Base-by-base conservation (phyloP, 2,888 invertebrate species). In the Andrena chrysosceles region DNA sequence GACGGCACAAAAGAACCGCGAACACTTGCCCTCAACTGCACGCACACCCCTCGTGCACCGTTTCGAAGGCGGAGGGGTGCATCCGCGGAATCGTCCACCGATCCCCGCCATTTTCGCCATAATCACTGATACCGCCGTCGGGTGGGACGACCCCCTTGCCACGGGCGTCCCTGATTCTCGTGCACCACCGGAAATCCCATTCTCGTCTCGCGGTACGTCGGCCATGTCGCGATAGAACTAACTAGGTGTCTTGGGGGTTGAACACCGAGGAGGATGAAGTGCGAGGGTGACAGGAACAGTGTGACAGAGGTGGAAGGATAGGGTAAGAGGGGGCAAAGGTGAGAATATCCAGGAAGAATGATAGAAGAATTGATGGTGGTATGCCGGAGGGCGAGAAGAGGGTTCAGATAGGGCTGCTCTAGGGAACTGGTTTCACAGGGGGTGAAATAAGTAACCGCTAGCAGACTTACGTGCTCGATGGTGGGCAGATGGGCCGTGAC, bases 401-500 rank as follows among this genome's bases (percentile, higher is more conserved):
- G 16, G 70, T 26, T 49, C 23, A 31, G 49, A 33, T 20, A 42
- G 23, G 35, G 26, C n/a, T 2, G n/a, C 1, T 26, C n/a, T 10
- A 42, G 26, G 49, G 59, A 59, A 69, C n/a, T 35, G 66, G 56
- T 69, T 20, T 56, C 62, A 62, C 66, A 74, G 33, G 48, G 33
- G 59, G 66, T n/a, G 48, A 67, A 83, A 72, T 42, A 60, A 72
- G 69, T 68, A 81, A 83, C 69, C 74, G 74, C 33, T 82, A 68
- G 81, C 76, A 75, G 87, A 93, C 93, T 93, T 93, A 93, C 93
- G 93, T 94, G 93, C 89, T 93, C 91, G 91, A 90, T 92, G 92
- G 88, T 92, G 91, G 92, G 92, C 93, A 91, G 93, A 91, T 93
- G 91, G 93, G 92, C 93, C 93, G 93, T 93, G 93, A 94, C 93